Conservation (phyloP, 1,140 invertebrate species). For the Drosophila setifemur region DNA sequence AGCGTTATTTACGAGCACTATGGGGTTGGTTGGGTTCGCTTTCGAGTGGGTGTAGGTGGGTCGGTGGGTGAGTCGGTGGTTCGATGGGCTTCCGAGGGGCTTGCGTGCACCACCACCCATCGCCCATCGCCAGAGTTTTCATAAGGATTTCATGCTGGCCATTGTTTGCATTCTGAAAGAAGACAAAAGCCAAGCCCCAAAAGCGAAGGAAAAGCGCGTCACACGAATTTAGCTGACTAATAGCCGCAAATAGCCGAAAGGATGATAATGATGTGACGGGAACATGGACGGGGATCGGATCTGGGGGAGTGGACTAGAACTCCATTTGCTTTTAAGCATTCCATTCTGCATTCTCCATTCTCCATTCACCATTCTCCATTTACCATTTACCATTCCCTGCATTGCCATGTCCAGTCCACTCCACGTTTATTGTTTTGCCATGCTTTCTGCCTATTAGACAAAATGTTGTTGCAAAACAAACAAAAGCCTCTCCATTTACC, state of each 20-base stretch:
- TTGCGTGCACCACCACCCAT: slow-evolving; percentile 35
- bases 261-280: slow-evolving; percentile 49
- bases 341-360: slow-evolving; percentile 34
- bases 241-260: slow-evolving; percentile 45
- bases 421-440: slow-evolving; percentile 71
- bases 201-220: slow-evolving; percentile 60
- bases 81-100: slow-evolving; percentile 12
- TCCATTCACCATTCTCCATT: too few relatives aligned
- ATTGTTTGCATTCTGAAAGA: slow-evolving; percentile 75
- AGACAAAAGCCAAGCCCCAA: slow-evolving; percentile 77
- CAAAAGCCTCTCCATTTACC: slow-evolving; percentile 57
- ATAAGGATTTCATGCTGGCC: slow-evolving; percentile 51
- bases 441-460: slow-evolving; percentile 65
- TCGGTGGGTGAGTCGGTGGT: background rate
- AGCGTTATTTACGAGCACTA: slow-evolving; percentile 75
- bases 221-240: slow-evolving; percentile 73
- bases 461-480: slow-evolving; percentile 53
- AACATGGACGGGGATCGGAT: background rate
- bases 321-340: slow-evolving; percentile 76
- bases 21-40: slow-evolving; percentile 31
- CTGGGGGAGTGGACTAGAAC: slow-evolving; percentile 34
- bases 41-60: background rate
- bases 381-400: too few relatives aligned
- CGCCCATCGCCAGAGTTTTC: slow-evolving; percentile 16
- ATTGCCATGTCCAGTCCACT: too few relatives aligned